Evolutionary conservation across 2,888 invertebrate genomes (phyloP).

Genomic region (Oxyteleia sp.): DNA sequence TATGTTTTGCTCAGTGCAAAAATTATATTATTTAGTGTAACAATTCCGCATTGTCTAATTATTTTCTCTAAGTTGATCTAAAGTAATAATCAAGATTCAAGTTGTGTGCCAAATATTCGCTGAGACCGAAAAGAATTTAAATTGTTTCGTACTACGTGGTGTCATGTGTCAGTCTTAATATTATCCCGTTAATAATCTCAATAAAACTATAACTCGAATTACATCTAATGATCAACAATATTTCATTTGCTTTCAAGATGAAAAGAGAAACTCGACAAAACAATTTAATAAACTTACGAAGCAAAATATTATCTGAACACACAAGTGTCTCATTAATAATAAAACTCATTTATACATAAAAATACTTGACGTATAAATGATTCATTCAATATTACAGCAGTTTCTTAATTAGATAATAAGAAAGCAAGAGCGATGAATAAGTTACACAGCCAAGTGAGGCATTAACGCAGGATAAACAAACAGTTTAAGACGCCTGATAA

Average conservation of each 20-base stretch:
- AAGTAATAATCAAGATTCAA: background rate
- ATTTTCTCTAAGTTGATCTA: background rate
- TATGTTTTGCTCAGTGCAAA: too few relatives aligned
- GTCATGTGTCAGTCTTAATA: conserved; percentile 30
- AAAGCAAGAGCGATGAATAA: background rate
- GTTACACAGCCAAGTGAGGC: background rate
- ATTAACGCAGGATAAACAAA: conserved; percentile 3
- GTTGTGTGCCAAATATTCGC: background rate
- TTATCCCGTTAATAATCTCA: conserved; percentile 2
- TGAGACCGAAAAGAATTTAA: background rate
- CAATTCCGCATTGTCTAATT: too few relatives aligned
- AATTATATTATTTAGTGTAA: too few relatives aligned
- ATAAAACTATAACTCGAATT: conserved; percentile 9
- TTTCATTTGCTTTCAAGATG: background rate
- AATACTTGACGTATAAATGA: too few relatives aligned
- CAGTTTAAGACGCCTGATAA: background rate
- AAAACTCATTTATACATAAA: background rate
- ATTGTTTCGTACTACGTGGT: conserved; percentile 18
- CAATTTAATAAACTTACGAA: background rate
- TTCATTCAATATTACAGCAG: background rate
- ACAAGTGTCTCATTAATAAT: background rate
- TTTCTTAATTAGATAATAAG: background rate
- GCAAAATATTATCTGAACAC: background rate
- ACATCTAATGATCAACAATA: background rate
- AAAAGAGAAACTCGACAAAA: background rate